A percentile compares a stretch with the other conserved stretches of the same genome.
Evolutionary conservation across 2,888 invertebrate genomes (phyloP).

Genomic region (Stictocephala bisonia): DNA sequence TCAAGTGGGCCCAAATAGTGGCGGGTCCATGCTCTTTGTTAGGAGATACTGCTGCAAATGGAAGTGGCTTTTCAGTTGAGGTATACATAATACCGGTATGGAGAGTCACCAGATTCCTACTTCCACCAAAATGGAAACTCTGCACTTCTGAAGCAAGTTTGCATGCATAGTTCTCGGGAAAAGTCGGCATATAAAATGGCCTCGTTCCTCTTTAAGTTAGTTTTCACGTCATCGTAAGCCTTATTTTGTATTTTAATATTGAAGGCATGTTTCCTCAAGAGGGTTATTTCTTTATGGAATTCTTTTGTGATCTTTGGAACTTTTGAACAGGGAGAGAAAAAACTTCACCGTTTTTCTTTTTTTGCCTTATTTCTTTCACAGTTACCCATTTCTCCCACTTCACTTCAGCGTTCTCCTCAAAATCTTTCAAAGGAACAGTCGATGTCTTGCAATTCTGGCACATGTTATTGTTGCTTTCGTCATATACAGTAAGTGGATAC

Average conservation of each 20-base stretch:
- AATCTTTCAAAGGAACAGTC: background rate
- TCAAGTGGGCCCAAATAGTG: constrained; percentile 41
- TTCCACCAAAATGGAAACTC: constrained; percentile 33
- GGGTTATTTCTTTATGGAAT: constrained; percentile 20
- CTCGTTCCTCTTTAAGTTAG: background rate
- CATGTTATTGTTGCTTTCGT: constrained; percentile 7
- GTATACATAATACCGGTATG: constrained; percentile 26
- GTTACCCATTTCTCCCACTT: constrained; percentile 17
- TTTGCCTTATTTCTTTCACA: background rate
- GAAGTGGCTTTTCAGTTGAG: background rate
- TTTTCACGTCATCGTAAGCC: constrained; percentile 21
- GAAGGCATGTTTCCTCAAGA: constrained; percentile 26
- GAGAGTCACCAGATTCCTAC: constrained; percentile 23
- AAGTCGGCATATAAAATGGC: constrained; percentile 24
- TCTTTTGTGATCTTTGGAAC: background rate
- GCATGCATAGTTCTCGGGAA: constrained; percentile 35
- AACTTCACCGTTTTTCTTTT: background rate
- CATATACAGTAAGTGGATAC: background rate
- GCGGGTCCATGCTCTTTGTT: constrained; percentile 21
- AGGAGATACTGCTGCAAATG: constrained; percentile 11
- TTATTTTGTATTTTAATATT: constrained; percentile 41
- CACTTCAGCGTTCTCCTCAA: background rate
- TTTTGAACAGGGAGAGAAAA: background rate
- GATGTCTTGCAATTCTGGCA: background rate
- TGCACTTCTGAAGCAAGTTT: constrained; percentile 14